Conservation (phyloP, 2,888 invertebrate species). For the Hypsopygia costalis region DNA sequence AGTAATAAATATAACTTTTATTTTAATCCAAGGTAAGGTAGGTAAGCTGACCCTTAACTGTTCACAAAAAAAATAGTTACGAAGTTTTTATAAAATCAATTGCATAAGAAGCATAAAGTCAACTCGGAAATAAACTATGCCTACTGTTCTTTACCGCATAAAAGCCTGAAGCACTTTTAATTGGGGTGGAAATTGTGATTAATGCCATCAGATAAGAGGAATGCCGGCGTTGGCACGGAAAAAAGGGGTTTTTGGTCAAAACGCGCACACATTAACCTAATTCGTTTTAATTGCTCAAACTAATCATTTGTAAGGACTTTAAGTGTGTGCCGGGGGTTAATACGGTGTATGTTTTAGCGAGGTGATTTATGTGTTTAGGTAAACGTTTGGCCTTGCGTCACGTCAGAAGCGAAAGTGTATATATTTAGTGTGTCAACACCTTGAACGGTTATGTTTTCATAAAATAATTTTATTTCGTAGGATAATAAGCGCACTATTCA, state of each 20-base stretch:
- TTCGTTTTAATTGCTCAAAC: slow-evolving; percentile 74
- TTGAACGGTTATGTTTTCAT: slow-evolving; percentile 28
- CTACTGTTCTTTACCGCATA: slow-evolving; percentile 26
- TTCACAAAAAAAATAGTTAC: no score
- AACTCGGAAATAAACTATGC: no score
- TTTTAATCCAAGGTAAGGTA: no score
- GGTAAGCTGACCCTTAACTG: no score
- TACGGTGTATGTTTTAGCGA: slow-evolving; percentile 40
- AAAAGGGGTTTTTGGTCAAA: slow-evolving; percentile 56
- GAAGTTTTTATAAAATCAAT: no score
- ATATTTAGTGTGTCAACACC: slow-evolving; percentile 51
- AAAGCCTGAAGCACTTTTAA: slow-evolving; percentile 61
- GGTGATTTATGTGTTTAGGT: slow-evolving; percentile 53
- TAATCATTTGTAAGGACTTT: slow-evolving; percentile 70
- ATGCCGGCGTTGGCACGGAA: slow-evolving; percentile 55
- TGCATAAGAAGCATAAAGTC: no score
- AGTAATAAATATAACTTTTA: no score
- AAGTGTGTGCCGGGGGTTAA: slow-evolving; percentile 43
- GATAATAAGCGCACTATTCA: slow-evolving; percentile 3
- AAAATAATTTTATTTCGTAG: slow-evolving; percentile 30
- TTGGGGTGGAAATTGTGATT: slow-evolving; percentile 78
- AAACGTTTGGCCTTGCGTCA: slow-evolving; percentile 46
- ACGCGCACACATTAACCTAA: slow-evolving; percentile 77
- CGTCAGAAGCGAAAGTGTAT: slow-evolving; percentile 37
- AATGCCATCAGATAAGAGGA: slow-evolving; percentile 72